phyloP scores from a whole-genome alignment of 2,113 vertebrate genomes.

The Rallus limicola region DNA sequence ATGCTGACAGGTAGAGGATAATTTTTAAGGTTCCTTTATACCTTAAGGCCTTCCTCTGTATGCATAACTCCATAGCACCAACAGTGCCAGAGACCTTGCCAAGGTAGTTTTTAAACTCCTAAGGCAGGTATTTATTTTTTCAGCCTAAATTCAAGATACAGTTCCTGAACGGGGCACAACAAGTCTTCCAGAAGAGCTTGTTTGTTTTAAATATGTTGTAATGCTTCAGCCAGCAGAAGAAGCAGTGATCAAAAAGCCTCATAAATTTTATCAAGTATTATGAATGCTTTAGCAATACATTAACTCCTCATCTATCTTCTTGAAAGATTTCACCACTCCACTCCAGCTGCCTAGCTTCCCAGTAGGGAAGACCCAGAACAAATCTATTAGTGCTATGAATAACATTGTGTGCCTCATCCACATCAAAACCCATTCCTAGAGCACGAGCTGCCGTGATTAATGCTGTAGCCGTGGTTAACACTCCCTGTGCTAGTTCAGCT shows the following conservation, averaged over 20 bases:
- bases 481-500: background rate
- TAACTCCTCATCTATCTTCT: background rate
- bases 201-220: background rate
- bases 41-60: background rate
- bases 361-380: background rate
- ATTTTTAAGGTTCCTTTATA: background rate
- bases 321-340: background rate
- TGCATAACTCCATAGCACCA: background rate
- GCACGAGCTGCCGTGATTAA: background rate
- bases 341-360: background rate
- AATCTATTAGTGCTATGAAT: background rate
- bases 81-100: background rate
- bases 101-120: background rate
- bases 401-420: background rate
- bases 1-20: background rate
- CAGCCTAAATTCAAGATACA: background rate
- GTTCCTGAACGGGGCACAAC: background rate
- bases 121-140: background rate
- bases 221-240: background rate
- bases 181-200: background rate
- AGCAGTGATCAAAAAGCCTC: background rate
- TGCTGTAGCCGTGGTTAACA: background rate
- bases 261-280: background rate
- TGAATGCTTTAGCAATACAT: background rate
- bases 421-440: background rate